Base-by-base conservation (phyloP, 1,140 invertebrate species). In the Hormaphis cornu region DNA sequence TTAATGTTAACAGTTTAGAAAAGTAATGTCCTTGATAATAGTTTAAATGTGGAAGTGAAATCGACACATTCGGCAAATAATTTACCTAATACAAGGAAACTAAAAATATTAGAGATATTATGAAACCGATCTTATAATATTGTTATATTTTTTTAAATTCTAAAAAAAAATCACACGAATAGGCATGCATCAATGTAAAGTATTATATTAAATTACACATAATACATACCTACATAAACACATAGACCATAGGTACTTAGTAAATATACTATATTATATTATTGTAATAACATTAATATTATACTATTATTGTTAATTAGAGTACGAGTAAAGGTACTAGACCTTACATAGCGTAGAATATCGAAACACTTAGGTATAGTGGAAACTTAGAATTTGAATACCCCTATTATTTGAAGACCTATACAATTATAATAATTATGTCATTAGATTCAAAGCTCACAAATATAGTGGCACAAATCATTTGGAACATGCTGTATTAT, bases 311-410 rank as follows among this genome's bases (percentile, higher is more conserved):
- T 53, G 30, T 54, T 40, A 58, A 37, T 14, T 28, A 24, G 40
- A 8, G 18, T 58, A 58, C 33, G 24, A 7, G 20, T 37, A 33
- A 3, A n/a, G 54, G 54, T 58, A 8, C 10, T 58, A 58, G 54
- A 58, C 54, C 54, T 40, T 58, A 58, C 30, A 33, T 58, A 58
- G 40, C 18, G 61, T 66, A 66, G 44, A 35, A 20, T 66, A 48
- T 24, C 44, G 26, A 66, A 48, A 66, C 61, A 66, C 61, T 66
- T 66, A 66, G 61, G 61, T 30, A 35, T 66, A 66, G 61, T 35
- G 44, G 18, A 50, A 24, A 35, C 28, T 66, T 66, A 66, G 61
- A 66, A 28, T 63, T 61, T 61, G 58, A 61, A 30, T 33, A 66
- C 28, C 40, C 18, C 28, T 66, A 35, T 50, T 44, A 44, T 44